A percentile compares a stretch with the other conserved stretches of the same genome.
phyloP scores from a whole-genome alignment of 2,888 invertebrate species.

The Pachymerium ferrugineum region DNA sequence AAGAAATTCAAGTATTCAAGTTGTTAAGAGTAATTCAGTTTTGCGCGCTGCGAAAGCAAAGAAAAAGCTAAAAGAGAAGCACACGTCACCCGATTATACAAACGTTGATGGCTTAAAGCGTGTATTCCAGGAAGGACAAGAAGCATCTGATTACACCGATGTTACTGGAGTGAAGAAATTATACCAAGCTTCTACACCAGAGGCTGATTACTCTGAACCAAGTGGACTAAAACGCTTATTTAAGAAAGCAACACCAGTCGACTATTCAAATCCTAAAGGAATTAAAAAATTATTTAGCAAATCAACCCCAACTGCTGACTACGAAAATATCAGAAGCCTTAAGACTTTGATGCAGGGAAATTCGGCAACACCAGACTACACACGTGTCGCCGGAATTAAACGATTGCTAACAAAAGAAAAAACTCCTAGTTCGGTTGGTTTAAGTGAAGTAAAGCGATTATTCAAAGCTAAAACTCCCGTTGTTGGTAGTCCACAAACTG shows the following conservation, averaged over 20 bases:
- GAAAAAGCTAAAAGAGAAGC: too few relatives aligned
- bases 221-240: conserved; percentile 36
- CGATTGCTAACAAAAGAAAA: background rate
- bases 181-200: conserved; percentile 30
- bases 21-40: too few relatives aligned
- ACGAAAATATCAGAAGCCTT: conserved; percentile 36
- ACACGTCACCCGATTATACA: background rate
- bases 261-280: background rate
- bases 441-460: too few relatives aligned
- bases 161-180: conserved; percentile 36
- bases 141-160: conserved; percentile 34
- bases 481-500: too few relatives aligned
- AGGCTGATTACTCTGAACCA: conserved; percentile 37
- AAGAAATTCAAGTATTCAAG: too few relatives aligned
- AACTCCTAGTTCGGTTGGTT: background rate
- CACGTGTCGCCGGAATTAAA: background rate
- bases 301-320: conserved; percentile 36
- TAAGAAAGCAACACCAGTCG: background rate
- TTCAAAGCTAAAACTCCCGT: too few relatives aligned
- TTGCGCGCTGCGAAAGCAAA: too few relatives aligned
- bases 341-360: conserved; percentile 32
- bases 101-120: background rate
- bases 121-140: background rate
- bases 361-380: background rate
- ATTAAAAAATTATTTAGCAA: background rate